These are phyloP conservation scores for Leptestheria dahalacensis DNA, from an alignment of 1,140 invertebrate species.

Conservation along the genomic window DNA sequence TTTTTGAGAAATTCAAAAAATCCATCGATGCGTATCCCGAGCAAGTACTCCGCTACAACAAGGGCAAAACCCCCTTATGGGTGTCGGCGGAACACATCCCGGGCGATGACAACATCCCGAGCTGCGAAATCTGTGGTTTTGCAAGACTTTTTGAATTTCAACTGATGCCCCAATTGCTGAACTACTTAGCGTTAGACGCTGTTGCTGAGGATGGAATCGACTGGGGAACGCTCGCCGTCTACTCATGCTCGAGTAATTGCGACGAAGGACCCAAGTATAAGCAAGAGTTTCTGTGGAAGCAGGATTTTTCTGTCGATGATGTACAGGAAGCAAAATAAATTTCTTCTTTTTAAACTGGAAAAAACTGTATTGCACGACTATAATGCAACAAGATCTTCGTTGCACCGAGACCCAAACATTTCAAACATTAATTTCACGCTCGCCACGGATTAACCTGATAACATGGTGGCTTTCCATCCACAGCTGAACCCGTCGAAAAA, in stretches of 20 bases:
- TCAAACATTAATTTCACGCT: no score
- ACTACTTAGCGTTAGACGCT: conserved; percentile 49
- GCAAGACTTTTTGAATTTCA: conserved; percentile 82
- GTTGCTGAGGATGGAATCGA: conserved; percentile 52
- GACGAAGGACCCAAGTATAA: conserved; percentile 41
- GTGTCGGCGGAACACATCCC: conserved; percentile 42
- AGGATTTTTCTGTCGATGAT: conserved; percentile 49
- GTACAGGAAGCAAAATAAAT: background rate
- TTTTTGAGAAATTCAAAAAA: conserved; percentile 50
- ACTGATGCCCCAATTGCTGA: conserved; percentile 81
- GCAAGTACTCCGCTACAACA: conserved; percentile 70
- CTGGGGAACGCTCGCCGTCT: conserved; percentile 75
- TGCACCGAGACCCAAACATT: no score
- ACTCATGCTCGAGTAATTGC: conserved; percentile 71
- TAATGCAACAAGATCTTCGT: no score
- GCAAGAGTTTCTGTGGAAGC: conserved; percentile 71
- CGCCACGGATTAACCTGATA: background rate
- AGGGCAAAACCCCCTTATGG: conserved; percentile 60
- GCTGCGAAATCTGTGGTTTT: conserved; percentile 55
- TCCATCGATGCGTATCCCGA: conserved; percentile 42
- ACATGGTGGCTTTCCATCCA: background rate
- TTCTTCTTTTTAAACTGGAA: background rate
- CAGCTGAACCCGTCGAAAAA: background rate
- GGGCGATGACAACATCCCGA: conserved; percentile 40
- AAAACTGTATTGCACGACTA: no score